Percentiles rank a stretch among this genome's conserved stretches.
phyloP scores from a whole-genome alignment of 1,140 invertebrate genomes.

The Drosophila repletoides region DNA sequence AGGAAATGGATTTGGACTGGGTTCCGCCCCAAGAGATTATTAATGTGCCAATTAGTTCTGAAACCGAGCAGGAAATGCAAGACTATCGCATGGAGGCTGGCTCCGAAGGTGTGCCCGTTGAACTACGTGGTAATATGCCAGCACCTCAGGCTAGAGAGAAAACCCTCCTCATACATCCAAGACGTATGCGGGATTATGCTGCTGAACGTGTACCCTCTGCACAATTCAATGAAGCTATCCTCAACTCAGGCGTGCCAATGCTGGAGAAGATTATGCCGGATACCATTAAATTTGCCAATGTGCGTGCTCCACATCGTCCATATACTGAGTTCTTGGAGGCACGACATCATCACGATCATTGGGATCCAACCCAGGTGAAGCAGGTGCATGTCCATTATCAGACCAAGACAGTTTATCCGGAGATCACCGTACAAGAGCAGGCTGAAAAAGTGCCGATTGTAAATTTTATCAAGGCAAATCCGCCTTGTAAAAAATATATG shows the following conservation, averaged over 20 bases:
- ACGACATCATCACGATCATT: slow-evolving; percentile 77
- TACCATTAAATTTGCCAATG: slow-evolving; percentile 52
- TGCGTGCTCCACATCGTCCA: slow-evolving; percentile 42
- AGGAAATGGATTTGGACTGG: slow-evolving; percentile 59
- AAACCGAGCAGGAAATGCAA: not conserved
- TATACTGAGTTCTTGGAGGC: slow-evolving; percentile 63
- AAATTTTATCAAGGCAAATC: slow-evolving; percentile 59
- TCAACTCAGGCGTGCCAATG: slow-evolving; percentile 40
- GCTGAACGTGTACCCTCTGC: slow-evolving; percentile 56
- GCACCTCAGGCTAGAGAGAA: slow-evolving; percentile 63
- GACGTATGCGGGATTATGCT: slow-evolving; percentile 52
- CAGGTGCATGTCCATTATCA: slow-evolving; percentile 72
- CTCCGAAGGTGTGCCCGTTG: not conserved
- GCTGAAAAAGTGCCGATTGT: slow-evolving; percentile 21
- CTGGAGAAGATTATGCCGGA: slow-evolving; percentile 57
- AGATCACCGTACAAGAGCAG: slow-evolving; percentile 43
- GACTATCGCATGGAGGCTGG: slow-evolving; percentile 30
- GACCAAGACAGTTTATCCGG: slow-evolving; percentile 55
- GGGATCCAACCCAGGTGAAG: slow-evolving; percentile 68
- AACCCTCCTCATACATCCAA: slow-evolving; percentile 62
- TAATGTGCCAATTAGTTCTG: too few relatives aligned
- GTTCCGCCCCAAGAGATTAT: slow-evolving; percentile 50
- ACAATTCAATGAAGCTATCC: slow-evolving; percentile 53
- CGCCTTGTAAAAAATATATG: slow-evolving; percentile 56
- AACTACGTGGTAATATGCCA: slow-evolving; percentile 69